Evolutionary conservation across 2,888 invertebrate genomes (phyloP).

Genomic region (Oscheius myriophilus): DNA sequence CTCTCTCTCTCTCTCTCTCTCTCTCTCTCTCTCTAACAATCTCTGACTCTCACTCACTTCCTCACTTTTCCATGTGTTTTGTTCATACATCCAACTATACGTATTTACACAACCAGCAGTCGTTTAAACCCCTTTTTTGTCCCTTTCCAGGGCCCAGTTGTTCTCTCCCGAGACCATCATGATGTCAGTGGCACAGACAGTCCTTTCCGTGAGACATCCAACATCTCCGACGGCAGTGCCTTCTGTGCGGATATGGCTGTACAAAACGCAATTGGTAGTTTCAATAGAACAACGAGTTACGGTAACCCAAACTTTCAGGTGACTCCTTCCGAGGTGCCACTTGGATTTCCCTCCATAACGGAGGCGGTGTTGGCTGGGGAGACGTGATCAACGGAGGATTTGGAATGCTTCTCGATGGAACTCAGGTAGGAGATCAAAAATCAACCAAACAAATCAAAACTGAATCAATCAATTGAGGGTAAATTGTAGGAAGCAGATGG

Average conservation of each 20-base stretch:
- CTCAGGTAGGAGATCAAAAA: conserved; percentile 43
- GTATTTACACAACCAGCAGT: too few species aligned
- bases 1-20: neutral
- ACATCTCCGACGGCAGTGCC: conserved; percentile 77
- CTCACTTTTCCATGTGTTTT: too few species aligned
- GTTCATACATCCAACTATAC: too few species aligned
- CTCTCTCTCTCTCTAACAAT: neutral
- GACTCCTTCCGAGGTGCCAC: conserved; percentile 76
- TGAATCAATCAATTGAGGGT: neutral
- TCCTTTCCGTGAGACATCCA: conserved; percentile 77
- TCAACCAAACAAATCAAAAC: neutral
- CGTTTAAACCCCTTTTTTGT: too few species aligned
- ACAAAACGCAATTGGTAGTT: conserved; percentile 75
- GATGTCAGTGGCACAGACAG: conserved; percentile 78
- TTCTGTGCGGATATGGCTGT: conserved; percentile 77
- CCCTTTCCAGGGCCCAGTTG: conserved; percentile 74
- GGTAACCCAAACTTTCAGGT: too few species aligned
- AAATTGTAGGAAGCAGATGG: conserved; percentile 72
- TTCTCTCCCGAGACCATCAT: conserved; percentile 77
- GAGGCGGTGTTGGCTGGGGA: conserved; percentile 74
- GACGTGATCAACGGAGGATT: conserved; percentile 79
- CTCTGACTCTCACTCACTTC: too few species aligned
- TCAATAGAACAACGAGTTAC: conserved; percentile 6
- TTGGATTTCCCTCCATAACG: conserved; percentile 75
- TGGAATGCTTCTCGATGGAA: conserved; percentile 77